phyloP scores from a whole-genome alignment of 2,113 vertebrate genomes.

The Chlamydotis undulata region DNA sequence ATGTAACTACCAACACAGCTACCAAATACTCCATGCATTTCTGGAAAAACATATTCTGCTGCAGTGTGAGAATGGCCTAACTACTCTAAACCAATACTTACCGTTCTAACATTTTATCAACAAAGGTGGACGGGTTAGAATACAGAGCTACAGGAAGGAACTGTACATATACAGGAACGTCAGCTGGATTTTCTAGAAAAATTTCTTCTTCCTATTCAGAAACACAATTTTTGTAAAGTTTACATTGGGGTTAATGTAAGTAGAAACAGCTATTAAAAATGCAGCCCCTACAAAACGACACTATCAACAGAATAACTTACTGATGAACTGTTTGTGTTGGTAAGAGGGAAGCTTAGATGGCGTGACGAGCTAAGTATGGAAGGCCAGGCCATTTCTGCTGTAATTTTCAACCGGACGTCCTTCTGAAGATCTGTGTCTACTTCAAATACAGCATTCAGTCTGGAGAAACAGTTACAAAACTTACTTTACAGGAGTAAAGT shows the following conservation, averaged over 20 bases:
- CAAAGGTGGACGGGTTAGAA: slow-evolving; percentile 86
- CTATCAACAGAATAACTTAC: slow-evolving; percentile 78
- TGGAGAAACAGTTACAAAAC: slow-evolving; percentile 51
- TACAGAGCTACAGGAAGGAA: slow-evolving; percentile 91
- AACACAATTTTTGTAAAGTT: background rate
- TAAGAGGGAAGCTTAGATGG: slow-evolving; percentile 88
- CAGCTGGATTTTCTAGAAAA: slow-evolving; percentile 91
- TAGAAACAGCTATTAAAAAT: background rate
- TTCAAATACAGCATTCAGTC: slow-evolving; percentile 89
- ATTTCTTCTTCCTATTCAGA: slow-evolving; percentile 88
- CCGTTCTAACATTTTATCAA: slow-evolving; percentile 88
- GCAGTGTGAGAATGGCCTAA: background rate
- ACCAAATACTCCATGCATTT: background rate
- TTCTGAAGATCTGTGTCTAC: slow-evolving; percentile 97
- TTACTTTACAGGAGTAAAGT: background rate
- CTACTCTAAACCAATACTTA: slow-evolving; percentile 54
- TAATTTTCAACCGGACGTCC: slow-evolving; percentile 87
- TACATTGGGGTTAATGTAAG: background rate
- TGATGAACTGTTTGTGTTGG: slow-evolving; percentile 93
- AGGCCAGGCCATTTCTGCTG: slow-evolving; percentile 91
- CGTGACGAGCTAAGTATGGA: slow-evolving; percentile 86
- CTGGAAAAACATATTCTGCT: background rate
- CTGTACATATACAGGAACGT: slow-evolving; percentile 89
- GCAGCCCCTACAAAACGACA: background rate
- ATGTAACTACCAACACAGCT: background rate